Percentiles rank a stretch among this genome's conserved stretches.
Conservation (phyloP, 1,140 invertebrate genomes). For the Euwallacea fornicatus region DNA sequence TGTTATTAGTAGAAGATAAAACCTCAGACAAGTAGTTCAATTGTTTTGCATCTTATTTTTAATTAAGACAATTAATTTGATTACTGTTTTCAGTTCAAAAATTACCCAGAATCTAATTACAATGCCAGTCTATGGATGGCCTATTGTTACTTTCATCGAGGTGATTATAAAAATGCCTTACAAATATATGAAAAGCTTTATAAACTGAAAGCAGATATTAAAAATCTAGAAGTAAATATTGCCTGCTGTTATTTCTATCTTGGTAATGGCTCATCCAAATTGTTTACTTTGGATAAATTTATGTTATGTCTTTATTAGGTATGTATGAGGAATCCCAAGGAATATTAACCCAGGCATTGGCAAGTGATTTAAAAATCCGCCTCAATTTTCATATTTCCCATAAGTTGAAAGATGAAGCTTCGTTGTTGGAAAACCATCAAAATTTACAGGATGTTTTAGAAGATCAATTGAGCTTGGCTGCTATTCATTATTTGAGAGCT, state of each 20-base stretch:
- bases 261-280: constrained; percentile 56
- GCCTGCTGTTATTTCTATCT: constrained; percentile 96
- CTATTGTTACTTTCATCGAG: constrained; percentile 93
- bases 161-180: constrained; percentile 88
- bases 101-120: constrained; percentile 42
- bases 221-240: constrained; percentile 73
- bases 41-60: neutral
- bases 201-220: constrained; percentile 53
- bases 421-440: constrained; percentile 79
- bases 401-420: constrained; percentile 85
- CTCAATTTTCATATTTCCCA: constrained; percentile 92
- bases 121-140: constrained; percentile 81
- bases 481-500: constrained; percentile 92
- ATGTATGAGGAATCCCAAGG: constrained; percentile 70
- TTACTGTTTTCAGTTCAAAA: constrained; percentile 48
- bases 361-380: constrained; percentile 72
- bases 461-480: constrained; percentile 94
- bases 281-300: no score
- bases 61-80: neutral
- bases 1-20: neutral
- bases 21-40: neutral
- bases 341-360: constrained; percentile 61
- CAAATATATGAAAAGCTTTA: constrained; percentile 65
- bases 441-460: constrained; percentile 86
- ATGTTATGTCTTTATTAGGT: constrained; percentile 49